Conservation (phyloP, 2,888 invertebrate species). For the Caenorhabditis auriculariae region DNA sequence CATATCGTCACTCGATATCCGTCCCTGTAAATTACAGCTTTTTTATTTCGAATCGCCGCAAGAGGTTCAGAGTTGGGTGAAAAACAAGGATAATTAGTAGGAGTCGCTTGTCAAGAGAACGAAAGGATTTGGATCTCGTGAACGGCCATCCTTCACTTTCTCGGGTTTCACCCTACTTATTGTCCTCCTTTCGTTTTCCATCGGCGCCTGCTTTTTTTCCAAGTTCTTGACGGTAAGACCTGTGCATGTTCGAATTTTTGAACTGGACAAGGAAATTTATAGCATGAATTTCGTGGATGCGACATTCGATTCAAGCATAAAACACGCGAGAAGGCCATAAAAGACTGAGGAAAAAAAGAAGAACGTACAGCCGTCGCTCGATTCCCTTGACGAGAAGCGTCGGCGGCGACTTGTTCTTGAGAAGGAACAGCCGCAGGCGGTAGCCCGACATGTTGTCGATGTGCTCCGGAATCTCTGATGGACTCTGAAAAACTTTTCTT, state of each 20-base stretch:
- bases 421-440: slow-evolving; percentile 56
- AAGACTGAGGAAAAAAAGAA: slow-evolving; percentile 4
- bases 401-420: slow-evolving; percentile 61
- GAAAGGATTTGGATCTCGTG: too few species aligned
- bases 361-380: slow-evolving; percentile 55
- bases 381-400: slow-evolving; percentile 61
- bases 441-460: slow-evolving; percentile 59
- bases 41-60: too few species aligned
- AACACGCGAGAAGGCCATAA: slow-evolving; percentile 3
- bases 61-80: too few species aligned
- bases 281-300: neutral
- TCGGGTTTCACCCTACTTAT: too few species aligned
- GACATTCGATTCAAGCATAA: slow-evolving; percentile 5
- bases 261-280: too few species aligned
- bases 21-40: slow-evolving; percentile 53
- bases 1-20: slow-evolving; percentile 63
- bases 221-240: too few species aligned
- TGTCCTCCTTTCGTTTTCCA: too few species aligned
- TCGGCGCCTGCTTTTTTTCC: too few species aligned
- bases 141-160: too few species aligned
- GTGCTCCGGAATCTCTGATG: slow-evolving; percentile 59
- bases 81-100: too few species aligned
- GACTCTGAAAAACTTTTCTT: slow-evolving; percentile 25
- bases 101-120: too few species aligned
- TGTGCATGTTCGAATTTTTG: too few species aligned